Evolutionary conservation across 2,888 invertebrate species (phyloP), one percentile per base, ranked within the genome.

Genomic region (Nemapogon koenigi): DNA sequence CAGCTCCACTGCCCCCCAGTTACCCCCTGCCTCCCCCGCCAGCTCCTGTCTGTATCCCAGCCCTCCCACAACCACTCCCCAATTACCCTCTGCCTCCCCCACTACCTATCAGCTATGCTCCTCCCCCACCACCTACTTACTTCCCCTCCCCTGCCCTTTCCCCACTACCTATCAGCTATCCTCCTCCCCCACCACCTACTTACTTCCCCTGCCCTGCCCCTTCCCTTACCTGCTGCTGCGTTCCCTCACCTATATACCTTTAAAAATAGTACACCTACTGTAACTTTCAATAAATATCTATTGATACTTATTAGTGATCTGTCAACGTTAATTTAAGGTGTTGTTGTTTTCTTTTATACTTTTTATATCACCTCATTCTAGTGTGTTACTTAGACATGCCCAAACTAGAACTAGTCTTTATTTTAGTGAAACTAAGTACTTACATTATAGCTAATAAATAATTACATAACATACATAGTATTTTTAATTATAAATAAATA

Each of bases 191-290:
- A 15, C 4, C 4, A 28, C 31, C 31, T 10, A n/a, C 31, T n/a
- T n/a, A 11, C 4, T 6, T 15, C 8, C 4, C 17, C 6, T 32
- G 16, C 18, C 32, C 32, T n/a, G 44, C 40, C 22, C 44, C 42
- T n/a, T 42, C 41, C 32, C 48, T 53, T 1, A 46, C 53, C 0
- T 51, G 57, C 14, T 57, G 59, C 44, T 55, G 44, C 46, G 49
- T 38, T 7, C 42, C 53, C 4, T 29, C 49, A 3, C 46, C 48
- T 6, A 14, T n/a, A n/a, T n/a, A n/a, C n/a, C n/a, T n/a, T n/a
- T n/a, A n/a, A n/a, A n/a, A n/a, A n/a, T n/a, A n/a, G n/a, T n/a
- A n/a, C n/a, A n/a, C n/a, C n/a, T n/a, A n/a, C n/a, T n/a, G n/a
- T n/a, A n/a, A n/a, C n/a, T n/a, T n/a, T n/a, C n/a, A n/a, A n/a